Percentiles rank a stretch among this genome's conserved stretches.
These are phyloP conservation scores for Chaetophractus vellerosus DNA, from an alignment of 2,797 vertebrate genomes.

Conservation along the genomic window DNA sequence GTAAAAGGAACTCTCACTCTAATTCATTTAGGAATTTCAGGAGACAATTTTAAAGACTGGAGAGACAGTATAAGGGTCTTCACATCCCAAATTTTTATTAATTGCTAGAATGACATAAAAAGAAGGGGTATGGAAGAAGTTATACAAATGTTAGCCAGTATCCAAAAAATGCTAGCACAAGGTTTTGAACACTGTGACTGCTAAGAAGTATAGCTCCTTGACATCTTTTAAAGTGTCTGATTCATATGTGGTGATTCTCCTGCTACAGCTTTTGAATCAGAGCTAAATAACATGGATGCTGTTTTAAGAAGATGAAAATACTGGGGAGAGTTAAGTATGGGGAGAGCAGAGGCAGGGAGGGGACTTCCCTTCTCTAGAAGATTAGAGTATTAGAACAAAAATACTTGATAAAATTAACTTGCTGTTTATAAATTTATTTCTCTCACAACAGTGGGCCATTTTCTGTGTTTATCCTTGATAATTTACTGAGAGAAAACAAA, in stretches of 20 bases:
- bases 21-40: not conserved
- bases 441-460: slow-evolving; percentile 12
- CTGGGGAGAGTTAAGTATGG: not conserved
- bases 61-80: not conserved
- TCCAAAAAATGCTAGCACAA: not conserved
- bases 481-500: slow-evolving; percentile 40
- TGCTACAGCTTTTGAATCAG: not conserved
- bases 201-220: not conserved
- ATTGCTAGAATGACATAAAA: not conserved
- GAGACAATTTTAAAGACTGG: not conserved
- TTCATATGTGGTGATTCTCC: not conserved
- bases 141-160: not conserved
- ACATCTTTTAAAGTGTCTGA: not conserved
- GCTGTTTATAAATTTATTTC: slow-evolving; percentile 54
- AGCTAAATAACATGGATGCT: not conserved
- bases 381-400: not conserved
- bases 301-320: not conserved
- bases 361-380: not conserved
- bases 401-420: slow-evolving; percentile 45
- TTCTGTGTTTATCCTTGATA: slow-evolving; percentile 57
- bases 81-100: not conserved
- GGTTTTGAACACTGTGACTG: not conserved
- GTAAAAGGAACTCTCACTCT: not conserved
- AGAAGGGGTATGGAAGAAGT: not conserved
- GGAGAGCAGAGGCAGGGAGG: not conserved